Conservation (phyloP, 2,797 vertebrate genomes). For the Aeoliscus strigatus region DNA sequence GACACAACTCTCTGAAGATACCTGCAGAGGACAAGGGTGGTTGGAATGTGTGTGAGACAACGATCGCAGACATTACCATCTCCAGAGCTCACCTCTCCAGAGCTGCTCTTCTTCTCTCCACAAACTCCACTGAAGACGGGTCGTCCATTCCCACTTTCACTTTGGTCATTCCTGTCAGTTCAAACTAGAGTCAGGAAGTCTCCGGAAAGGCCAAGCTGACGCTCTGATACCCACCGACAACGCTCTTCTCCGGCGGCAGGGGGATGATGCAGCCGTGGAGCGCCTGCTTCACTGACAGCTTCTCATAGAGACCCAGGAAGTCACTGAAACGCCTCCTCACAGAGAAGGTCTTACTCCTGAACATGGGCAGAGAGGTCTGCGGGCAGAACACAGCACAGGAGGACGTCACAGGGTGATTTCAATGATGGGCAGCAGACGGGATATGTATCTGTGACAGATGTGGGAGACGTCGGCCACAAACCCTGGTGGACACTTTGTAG, state of each 20-base stretch:
- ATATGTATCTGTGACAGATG: neutral
- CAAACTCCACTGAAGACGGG: conserved; percentile 91
- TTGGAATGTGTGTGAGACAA: too few relatives aligned
- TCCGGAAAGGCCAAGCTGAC: neutral
- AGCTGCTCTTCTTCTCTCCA: conserved; percentile 86
- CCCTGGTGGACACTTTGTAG: conserved; percentile 96
- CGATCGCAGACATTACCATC: neutral
- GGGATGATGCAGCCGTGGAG: conserved; percentile 91
- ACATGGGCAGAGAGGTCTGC: conserved; percentile 88
- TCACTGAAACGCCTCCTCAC: conserved; percentile 96
- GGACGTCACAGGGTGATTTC: neutral
- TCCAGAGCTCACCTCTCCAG: conserved; percentile 64
- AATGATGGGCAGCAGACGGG: neutral
- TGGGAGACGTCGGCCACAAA: conserved; percentile 53
- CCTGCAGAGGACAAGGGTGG: conserved; percentile 58
- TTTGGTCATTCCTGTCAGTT: conserved; percentile 91
- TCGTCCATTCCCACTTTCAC: conserved; percentile 98
- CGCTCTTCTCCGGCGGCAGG: conserved; percentile 91
- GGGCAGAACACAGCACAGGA: conserved; percentile 4
- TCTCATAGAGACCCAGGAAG: conserved; percentile 94
- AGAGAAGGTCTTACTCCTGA: conserved; percentile 85
- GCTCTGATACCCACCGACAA: conserved; percentile 78
- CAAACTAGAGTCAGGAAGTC: neutral
- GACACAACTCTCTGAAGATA: conserved; percentile 88
- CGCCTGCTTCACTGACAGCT: conserved; percentile 87